Conservation (phyloP, 2,113 vertebrate genomes). For the Triplophysa tibetana region DNA sequence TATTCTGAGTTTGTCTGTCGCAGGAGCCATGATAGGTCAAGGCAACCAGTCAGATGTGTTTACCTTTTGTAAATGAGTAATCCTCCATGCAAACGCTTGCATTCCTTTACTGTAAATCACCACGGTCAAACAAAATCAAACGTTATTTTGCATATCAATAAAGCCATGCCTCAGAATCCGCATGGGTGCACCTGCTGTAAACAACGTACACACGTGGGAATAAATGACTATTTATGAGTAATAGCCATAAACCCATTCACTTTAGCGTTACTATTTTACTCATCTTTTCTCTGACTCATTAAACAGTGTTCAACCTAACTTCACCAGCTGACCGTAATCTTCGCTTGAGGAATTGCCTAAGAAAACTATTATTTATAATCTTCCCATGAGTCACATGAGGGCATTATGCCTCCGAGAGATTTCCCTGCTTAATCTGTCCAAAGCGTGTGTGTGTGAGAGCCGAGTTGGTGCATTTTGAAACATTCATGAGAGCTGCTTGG, state of each 20-base stretch:
- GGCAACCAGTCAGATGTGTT: conserved; percentile 54
- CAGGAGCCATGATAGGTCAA: conserved; percentile 58
- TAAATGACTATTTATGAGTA: neutral
- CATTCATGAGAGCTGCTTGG: neutral
- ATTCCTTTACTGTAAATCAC: conserved; percentile 48
- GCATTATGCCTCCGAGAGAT: neutral
- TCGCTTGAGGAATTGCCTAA: conserved; percentile 24
- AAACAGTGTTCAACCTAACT: neutral
- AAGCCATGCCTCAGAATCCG: neutral
- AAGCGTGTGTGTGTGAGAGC: neutral
- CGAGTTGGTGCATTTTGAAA: neutral
- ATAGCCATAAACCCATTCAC: neutral
- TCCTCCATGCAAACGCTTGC: conserved; percentile 13
- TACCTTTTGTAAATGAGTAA: conserved; percentile 70
- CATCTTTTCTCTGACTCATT: neutral
- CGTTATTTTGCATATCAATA: neutral
- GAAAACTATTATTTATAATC: conserved; percentile 36
- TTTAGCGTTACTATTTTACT: neutral
- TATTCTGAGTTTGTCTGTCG: conserved; percentile 48
- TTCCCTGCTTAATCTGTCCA: neutral
- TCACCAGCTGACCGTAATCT: conserved; percentile 12
- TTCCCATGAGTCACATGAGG: conserved; percentile 27
- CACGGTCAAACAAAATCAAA: conserved; percentile 1
- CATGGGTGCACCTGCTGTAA: neutral
- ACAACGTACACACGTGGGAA: neutral